Percentiles rank a stretch among this genome's conserved stretches.
These are phyloP conservation scores for Carcinoscorpius rotundicauda DNA, from an alignment of 1,140 invertebrate species.

Conservation along the genomic window DNA sequence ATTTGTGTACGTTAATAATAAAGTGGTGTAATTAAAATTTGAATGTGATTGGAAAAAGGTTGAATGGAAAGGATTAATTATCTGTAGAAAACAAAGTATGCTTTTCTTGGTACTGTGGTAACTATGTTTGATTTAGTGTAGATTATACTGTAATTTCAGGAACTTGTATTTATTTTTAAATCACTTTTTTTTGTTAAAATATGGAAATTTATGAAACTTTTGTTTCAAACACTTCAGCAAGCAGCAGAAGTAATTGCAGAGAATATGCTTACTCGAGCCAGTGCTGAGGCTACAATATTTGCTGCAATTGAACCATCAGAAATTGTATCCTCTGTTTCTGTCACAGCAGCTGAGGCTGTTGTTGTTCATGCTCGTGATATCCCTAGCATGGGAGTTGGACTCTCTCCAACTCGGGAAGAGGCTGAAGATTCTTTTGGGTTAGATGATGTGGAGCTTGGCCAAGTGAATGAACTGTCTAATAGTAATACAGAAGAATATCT, in stretches of 20 bases:
- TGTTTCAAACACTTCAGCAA: slow-evolving; percentile 38
- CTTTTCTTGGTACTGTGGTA: too few relatives aligned
- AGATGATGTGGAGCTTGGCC: too few relatives aligned
- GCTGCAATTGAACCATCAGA: slow-evolving; percentile 7
- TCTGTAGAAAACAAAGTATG: too few relatives aligned
- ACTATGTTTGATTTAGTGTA: too few relatives aligned
- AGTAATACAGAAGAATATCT: too few relatives aligned
- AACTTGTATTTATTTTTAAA: slow-evolving; percentile 9
- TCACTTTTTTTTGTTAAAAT: slow-evolving; percentile 6
- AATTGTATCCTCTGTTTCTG: slow-evolving; percentile 11
- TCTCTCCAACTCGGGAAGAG: slow-evolving; percentile 24
- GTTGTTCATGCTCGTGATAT: slow-evolving; percentile 20
- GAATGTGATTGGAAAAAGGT: too few relatives aligned
- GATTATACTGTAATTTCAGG: background rate
- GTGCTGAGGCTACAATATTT: slow-evolving; percentile 53
- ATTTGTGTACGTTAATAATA: too few relatives aligned
- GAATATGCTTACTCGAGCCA: slow-evolving; percentile 64
- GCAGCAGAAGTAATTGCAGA: slow-evolving; percentile 83
- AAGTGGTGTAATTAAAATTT: too few relatives aligned
- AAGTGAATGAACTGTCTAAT: too few relatives aligned
- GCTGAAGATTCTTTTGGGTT: slow-evolving; percentile 14
- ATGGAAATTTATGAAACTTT: background rate
- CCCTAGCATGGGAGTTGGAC: slow-evolving; percentile 23
- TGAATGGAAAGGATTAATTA: too few relatives aligned
- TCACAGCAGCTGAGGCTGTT: slow-evolving; percentile 14